Percentiles rank a stretch among this genome's conserved stretches.
Conservation (phyloP, 2,113 vertebrate species). For the Pygathrix nemaeus region DNA sequence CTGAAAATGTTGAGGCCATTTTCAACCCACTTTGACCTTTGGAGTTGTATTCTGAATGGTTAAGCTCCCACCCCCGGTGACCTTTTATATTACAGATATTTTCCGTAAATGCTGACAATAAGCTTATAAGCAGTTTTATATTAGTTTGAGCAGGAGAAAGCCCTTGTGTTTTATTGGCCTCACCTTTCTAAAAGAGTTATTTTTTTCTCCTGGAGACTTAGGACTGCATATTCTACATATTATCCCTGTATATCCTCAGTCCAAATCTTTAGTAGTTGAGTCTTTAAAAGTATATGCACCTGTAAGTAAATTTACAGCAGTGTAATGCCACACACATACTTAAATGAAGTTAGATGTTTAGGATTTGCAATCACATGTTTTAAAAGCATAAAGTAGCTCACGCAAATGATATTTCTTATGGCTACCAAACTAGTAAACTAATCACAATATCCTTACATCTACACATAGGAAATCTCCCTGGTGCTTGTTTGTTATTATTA, state of each 20-base stretch:
- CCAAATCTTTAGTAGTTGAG: neutral
- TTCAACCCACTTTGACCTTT: neutral
- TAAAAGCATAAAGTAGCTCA: neutral
- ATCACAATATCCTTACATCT: neutral
- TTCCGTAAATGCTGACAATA: neutral
- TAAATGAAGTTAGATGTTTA: neutral
- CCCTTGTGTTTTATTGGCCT: neutral
- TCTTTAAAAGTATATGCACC: neutral
- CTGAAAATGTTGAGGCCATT: neutral
- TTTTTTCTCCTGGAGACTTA: neutral
- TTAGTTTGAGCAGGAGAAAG: neutral
- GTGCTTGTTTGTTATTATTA: neutral
- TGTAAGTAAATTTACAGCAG: neutral
- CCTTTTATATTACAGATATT: neutral
- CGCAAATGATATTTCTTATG: neutral
- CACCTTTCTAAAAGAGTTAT: constrained; percentile 2
- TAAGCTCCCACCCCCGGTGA: neutral
- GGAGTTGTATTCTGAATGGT: neutral
- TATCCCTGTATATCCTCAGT: neutral
- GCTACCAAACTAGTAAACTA: neutral
- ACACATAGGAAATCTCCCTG: neutral
- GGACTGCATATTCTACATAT: neutral
- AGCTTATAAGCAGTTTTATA: neutral
- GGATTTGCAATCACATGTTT: neutral
- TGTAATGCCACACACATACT: neutral